These are phyloP conservation scores for Hemitrygon akajei DNA, from an alignment of 2,797 vertebrate genomes.

Conservation along the genomic window DNA sequence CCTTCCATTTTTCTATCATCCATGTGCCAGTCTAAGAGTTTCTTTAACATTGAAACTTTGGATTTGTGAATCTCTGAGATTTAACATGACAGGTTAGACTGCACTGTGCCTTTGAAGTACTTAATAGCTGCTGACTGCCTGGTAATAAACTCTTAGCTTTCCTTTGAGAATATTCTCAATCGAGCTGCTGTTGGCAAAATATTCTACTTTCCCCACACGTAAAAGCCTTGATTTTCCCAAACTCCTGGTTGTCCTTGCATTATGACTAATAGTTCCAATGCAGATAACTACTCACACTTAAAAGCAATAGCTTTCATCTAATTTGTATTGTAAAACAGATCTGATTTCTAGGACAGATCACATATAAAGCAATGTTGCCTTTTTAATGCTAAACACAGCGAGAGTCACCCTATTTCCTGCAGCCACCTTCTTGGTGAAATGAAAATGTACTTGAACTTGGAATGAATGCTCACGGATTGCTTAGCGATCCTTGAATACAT, in stretches of 20 bases:
- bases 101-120: background rate
- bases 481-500: too few relatives aligned
- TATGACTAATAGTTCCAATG: background rate
- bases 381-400: background rate
- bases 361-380: background rate
- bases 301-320: background rate
- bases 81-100: background rate
- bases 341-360: background rate
- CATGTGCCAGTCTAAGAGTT: too few relatives aligned
- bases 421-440: background rate
- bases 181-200: background rate
- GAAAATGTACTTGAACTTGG: background rate
- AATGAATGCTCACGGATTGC: background rate
- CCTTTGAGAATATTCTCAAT: constrained; percentile 2
- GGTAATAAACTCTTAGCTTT: background rate
- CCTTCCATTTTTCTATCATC: too few relatives aligned
- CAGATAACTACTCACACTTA: background rate
- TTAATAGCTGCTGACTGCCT: background rate
- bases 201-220: background rate
- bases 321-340: background rate
- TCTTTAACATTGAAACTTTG: background rate
- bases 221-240: background rate
- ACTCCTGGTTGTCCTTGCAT: background rate
- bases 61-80: too few relatives aligned
- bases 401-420: background rate